Conservation (phyloP, 2,113 vertebrate species). For the Halcyon malimbica region DNA sequence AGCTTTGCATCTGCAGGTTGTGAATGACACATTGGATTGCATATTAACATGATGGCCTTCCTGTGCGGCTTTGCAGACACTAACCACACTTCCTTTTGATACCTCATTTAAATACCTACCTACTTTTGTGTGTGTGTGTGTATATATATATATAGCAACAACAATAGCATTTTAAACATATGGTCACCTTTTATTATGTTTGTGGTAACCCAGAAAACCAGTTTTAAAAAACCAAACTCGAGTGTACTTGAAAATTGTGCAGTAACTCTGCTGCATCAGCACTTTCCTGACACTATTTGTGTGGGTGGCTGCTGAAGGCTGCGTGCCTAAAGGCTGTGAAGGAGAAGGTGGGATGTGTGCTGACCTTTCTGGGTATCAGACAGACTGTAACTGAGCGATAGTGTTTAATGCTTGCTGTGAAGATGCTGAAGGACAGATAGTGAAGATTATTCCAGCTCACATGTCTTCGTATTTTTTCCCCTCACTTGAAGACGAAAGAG, state of each 20-base stretch:
- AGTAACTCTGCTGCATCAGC: not conserved
- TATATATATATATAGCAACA: not conserved
- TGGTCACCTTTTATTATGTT: not conserved
- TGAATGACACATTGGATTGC: not conserved
- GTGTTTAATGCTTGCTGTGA: not conserved
- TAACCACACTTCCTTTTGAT: not conserved
- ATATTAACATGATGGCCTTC: not conserved
- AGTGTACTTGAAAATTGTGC: not conserved
- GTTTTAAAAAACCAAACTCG: not conserved
- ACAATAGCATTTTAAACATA: not conserved
- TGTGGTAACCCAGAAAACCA: not conserved
- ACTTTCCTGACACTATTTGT: not conserved
- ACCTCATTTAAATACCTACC: not conserved
- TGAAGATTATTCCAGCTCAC: not conserved
- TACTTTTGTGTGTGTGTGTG: not conserved
- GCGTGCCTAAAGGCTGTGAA: not conserved
- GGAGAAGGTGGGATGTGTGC: not conserved
- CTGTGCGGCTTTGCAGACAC: not conserved
- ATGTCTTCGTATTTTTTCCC: not conserved
- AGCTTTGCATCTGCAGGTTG: not conserved
- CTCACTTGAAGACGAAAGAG: not conserved
- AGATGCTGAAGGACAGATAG: not conserved
- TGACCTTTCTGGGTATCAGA: not conserved
- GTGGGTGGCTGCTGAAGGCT: not conserved
- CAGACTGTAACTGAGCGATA: not conserved